These are phyloP conservation scores for Lates calcarifer DNA, from an alignment of 2,113 vertebrate species.

Conservation along the genomic window DNA sequence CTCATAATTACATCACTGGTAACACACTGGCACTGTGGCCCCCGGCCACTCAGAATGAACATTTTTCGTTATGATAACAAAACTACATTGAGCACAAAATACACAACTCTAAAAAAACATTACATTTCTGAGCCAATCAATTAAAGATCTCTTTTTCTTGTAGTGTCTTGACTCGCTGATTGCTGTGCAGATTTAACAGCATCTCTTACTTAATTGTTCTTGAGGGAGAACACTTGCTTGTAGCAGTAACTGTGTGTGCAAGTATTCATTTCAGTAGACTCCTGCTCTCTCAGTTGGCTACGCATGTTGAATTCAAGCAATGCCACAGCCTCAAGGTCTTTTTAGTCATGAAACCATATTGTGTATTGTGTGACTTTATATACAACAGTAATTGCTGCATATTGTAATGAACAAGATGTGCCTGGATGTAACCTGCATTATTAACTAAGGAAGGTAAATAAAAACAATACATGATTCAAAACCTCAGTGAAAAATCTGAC, in stretches of 20 bases:
- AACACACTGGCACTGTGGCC: constrained; percentile 26
- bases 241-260: constrained; percentile 1
- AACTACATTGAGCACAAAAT: constrained; percentile 7
- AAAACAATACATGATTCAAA: background rate
- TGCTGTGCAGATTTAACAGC: constrained; percentile 8
- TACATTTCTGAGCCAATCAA: background rate
- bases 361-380: background rate
- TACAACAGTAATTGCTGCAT: background rate
- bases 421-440: background rate
- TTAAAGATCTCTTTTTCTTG: background rate
- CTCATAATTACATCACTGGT: constrained; percentile 49
- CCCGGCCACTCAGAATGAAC: background rate
- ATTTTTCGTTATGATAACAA: constrained; percentile 15
- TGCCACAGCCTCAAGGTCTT: background rate
- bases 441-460: background rate
- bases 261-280: background rate
- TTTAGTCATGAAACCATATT: background rate
- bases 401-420: background rate
- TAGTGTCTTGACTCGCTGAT: constrained; percentile 5
- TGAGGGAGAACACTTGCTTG: background rate
- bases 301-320: constrained; percentile 1
- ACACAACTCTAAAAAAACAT: background rate
- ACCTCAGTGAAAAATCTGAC: background rate
- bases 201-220: constrained; percentile 10
- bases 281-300: constrained; percentile 6